phyloP scores from a whole-genome alignment of 2,888 invertebrate species.

The Agapostemon virescens region DNA sequence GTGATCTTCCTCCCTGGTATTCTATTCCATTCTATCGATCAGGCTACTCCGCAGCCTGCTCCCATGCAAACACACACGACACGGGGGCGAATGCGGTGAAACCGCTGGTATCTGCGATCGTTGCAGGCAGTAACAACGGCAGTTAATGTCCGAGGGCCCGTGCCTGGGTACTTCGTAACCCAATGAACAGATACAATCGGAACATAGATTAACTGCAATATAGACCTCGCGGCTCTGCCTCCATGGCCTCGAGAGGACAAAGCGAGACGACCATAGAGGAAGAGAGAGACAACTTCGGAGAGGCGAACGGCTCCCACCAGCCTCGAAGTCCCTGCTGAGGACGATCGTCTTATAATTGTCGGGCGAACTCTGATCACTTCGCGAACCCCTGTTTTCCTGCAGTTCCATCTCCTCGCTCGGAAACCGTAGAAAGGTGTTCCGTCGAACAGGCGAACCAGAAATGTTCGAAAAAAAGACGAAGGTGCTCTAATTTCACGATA shows the following conservation, averaged over 20 bases:
- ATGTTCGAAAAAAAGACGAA: too few relatives aligned
- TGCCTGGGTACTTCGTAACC: conserved; percentile 77
- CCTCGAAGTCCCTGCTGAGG: conserved; percentile 43
- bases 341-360: conserved; percentile 59
- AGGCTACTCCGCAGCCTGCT: conserved; percentile 65
- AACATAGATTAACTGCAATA: conserved; percentile 79
- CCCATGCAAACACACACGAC: conserved; percentile 74
- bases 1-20: conserved; percentile 65
- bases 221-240: conserved; percentile 73
- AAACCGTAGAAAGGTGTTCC: background rate
- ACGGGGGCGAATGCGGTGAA: conserved; percentile 74
- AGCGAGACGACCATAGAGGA: conserved; percentile 23
- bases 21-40: conserved; percentile 75
- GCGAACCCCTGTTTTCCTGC: background rate
- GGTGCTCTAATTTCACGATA: too few relatives aligned
- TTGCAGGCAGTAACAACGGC: conserved; percentile 78
- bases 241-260: conserved; percentile 49
- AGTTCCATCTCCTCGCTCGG: background rate
- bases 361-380: conserved; percentile 44
- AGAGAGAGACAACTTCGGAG: conserved; percentile 23
- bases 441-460: background rate
- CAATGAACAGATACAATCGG: conserved; percentile 79
- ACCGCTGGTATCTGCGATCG: conserved; percentile 77
- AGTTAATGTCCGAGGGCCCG: conserved; percentile 78
- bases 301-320: conserved; percentile 29